phyloP scores from a whole-genome alignment of 2,797 vertebrate genomes.

The Notolabrus celidotus region DNA sequence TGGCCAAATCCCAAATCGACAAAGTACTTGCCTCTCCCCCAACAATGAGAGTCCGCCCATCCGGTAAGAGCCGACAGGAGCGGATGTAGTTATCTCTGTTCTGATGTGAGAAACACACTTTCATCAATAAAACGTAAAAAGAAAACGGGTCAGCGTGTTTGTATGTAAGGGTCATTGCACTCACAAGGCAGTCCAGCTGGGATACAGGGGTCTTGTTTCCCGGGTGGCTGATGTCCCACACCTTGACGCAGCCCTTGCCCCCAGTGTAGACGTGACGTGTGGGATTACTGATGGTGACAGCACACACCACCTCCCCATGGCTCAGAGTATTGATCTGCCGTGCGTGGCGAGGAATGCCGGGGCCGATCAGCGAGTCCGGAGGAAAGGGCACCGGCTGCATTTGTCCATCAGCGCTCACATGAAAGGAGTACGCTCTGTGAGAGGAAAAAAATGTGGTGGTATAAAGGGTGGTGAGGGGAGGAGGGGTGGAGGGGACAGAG shows the following conservation, averaged over 20 bases:
- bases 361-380: constrained; percentile 87
- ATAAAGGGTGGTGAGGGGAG: not conserved
- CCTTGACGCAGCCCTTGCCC: constrained; percentile 96
- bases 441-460: not conserved
- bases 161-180: constrained; percentile 46
- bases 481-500: not conserved
- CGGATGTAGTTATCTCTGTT: constrained; percentile 92
- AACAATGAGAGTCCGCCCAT: constrained; percentile 95
- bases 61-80: constrained; percentile 95
- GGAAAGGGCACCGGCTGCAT: constrained; percentile 90
- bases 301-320: constrained; percentile 91
- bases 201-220: constrained; percentile 97
- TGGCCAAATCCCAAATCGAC: constrained; percentile 96
- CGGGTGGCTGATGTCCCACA: constrained; percentile 98
- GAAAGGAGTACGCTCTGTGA: constrained; percentile 87
- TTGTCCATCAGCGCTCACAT: constrained; percentile 88
- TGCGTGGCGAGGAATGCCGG: constrained; percentile 87
- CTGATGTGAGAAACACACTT: constrained; percentile 65
- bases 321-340: constrained; percentile 89
- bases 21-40: constrained; percentile 95
- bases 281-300: constrained; percentile 97
- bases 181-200: constrained; percentile 96
- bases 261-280: constrained; percentile 96
- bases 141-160: not conserved
- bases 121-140: not conserved